Base-by-base conservation (phyloP, 2,888 invertebrate species). In the Eristalinus sepulchralis region DNA sequence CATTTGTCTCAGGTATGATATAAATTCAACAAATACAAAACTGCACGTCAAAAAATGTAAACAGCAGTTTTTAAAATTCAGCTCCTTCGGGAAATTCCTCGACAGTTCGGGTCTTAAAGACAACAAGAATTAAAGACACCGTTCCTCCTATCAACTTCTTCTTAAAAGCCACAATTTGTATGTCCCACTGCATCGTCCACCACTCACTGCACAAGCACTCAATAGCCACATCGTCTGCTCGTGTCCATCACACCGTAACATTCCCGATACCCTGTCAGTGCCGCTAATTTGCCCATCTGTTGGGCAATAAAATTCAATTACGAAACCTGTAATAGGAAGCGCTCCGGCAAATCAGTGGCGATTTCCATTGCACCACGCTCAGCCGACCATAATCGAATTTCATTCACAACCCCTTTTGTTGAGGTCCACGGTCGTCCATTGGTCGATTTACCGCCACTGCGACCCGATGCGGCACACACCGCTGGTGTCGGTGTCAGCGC, bases 251-350 rank as follows among this genome's bases (percentile, higher is more conserved):
- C 57, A 22, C 20, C 22, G 13, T 39, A n/a, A 20, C 55, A 39
- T 39, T 39, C 11, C 55, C 8, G 10, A 55, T 67, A 60, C 53
- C 33, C 67, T 39, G 67, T 63, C 67, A 57, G 39, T 73, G 22
- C n/a, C 66, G 60, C 62, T 68, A 85, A 85, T 77, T 81, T 57
- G 63, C 68, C 81, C 85, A 85, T 85, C 81, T 85, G 85, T 70
- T 81, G 59, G 72, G 77, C 68, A 85, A 85, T 80, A 68, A 81
- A 80, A 85, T 77, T 77, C 81, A 85, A 85, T 85, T 81, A 81
- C 31, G 31, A 70, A 72, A 36, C 63, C 75, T 63, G 67, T 76
- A 59, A 81, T 71, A 68, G 63, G 36, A 77, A 73, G 59, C 27
- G 67, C 57, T 20, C 34, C 13, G 10, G 55, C 33, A 81, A 81